A percentile compares a stretch with the other conserved stretches of the same genome.
These are phyloP conservation scores for Unio pictorum DNA, from an alignment of 2,888 invertebrate species.

Conservation along the genomic window DNA sequence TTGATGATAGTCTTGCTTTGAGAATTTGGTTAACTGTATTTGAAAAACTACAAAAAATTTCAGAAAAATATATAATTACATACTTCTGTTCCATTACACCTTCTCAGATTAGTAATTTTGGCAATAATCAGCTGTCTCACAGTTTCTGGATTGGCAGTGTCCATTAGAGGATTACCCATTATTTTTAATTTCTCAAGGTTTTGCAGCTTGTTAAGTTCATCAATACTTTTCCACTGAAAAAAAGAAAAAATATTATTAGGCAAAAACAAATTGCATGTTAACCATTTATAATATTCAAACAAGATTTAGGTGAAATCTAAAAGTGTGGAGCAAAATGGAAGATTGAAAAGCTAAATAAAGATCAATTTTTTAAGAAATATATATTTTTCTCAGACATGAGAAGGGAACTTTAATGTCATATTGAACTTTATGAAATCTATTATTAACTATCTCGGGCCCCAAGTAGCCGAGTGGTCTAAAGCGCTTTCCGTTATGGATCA, in stretches of 20 bases:
- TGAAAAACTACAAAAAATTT: too few species aligned
- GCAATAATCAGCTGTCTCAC: conserved; percentile 86
- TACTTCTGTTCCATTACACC: conserved; percentile 61
- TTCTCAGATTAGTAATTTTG: conserved; percentile 82
- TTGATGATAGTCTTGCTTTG: too few species aligned
- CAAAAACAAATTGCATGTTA: conserved; percentile 2
- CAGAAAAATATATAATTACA: neutral
- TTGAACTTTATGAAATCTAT: too few species aligned
- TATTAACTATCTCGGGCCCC: too few species aligned
- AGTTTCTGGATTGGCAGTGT: conserved; percentile 79
- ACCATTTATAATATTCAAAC: neutral
- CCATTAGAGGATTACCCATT: conserved; percentile 76
- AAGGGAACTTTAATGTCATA: too few species aligned
- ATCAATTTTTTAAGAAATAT: too few species aligned
- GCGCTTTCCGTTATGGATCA: too few species aligned
- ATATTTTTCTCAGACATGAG: too few species aligned
- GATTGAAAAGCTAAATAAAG: too few species aligned
- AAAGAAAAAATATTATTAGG: conserved; percentile 8
- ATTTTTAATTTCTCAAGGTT: conserved; percentile 81
- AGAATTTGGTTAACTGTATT: too few species aligned
- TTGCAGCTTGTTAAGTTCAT: conserved; percentile 86
- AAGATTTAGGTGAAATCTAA: neutral
- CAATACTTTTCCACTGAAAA: conserved; percentile 85
- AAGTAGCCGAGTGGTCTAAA: too few species aligned
- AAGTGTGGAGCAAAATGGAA: neutral